phyloP scores from a whole-genome alignment of 2,888 invertebrate genomes.

The Mechanitis mazaeus region DNA sequence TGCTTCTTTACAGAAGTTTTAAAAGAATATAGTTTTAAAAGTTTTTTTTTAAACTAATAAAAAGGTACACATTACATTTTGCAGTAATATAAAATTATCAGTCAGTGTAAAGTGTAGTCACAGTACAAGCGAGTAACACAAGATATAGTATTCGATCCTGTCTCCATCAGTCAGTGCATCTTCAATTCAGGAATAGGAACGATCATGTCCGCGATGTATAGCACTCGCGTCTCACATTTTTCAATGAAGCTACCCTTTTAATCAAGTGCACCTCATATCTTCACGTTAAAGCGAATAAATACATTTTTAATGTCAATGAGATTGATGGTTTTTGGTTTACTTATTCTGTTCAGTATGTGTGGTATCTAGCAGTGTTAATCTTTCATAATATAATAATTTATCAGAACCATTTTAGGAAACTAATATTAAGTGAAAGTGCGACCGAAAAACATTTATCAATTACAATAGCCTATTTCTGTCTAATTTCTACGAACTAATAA shows the following conservation, averaged over 20 bases:
- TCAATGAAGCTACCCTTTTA: conserved; percentile 24
- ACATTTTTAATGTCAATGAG: conserved; percentile 6
- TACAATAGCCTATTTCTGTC: too few relatives aligned
- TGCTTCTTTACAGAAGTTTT: too few relatives aligned
- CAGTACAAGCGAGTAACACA: conserved; percentile 12
- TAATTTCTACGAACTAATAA: too few relatives aligned
- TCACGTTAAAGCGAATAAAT: conserved; percentile 12
- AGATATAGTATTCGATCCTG: conserved; percentile 8
- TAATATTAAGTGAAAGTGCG: too few relatives aligned
- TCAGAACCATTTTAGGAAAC: too few relatives aligned
- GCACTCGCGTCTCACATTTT: conserved; percentile 26
- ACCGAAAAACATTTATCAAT: too few relatives aligned
- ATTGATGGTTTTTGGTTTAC: neutral
- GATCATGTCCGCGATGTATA: conserved; percentile 44
- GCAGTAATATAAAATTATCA: neutral
- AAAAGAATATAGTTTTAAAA: too few relatives aligned
- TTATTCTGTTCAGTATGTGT: neutral
- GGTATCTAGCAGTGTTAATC: neutral
- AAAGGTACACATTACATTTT: too few relatives aligned
- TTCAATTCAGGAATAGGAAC: conserved; percentile 42
- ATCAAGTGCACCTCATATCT: conserved; percentile 12
- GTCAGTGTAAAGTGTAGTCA: neutral
- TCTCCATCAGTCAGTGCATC: conserved; percentile 33
- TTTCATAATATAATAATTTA: too few relatives aligned
- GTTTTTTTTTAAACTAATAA: too few relatives aligned